Evolutionary conservation across 1,140 invertebrate genomes (phyloP), one percentile per base, ranked within the genome.

Genomic region (Gonatopus flavifemur): DNA sequence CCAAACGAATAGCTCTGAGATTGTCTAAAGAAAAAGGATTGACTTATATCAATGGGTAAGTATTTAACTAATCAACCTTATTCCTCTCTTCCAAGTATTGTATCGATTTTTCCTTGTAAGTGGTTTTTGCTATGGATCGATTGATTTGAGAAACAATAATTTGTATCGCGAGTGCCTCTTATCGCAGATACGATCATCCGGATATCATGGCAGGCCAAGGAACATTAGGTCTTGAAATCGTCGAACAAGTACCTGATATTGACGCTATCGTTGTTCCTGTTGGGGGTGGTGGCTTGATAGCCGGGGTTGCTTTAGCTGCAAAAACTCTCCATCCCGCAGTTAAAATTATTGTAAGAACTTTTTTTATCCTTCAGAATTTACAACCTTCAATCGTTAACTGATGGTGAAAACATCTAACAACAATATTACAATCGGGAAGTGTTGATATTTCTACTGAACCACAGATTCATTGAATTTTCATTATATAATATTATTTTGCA

Each of bases 181-280:
- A 66, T 4, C 66, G 55, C 64, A 91, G 90, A 2, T 95, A 94
- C 67, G 94, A 96, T 74, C 91, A 96, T 76, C 93, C 93, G 0
- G 84, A 95, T 62, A 94, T 97, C 32, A 87, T 97, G 76, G 91
- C 94, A 3, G 94, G 94, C 0, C 93, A 96, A 75, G 94, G 94
- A 8, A 96, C 93, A 0, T 85, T 95, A 56, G 94, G 92, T 1
- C 68, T 96, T 51, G 94, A 97, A 74, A 94, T 97, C 35, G 68
- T 94, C 3, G 91, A 95, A 66, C 90, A 96, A 72, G 86, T 91
- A 0, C 78, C 83, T 0, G 81, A 89, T 45, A 82, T 89, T 1
- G 87, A 91, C 67, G 88, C 88, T 1, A 82, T 91, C 2, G 72
- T 91, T 12, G 86, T 97, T 3, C 94, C 94, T 0, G 88, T 95